Conservation (phyloP, 2,797 vertebrate genomes). For the Enteromius radiatus region DNA sequence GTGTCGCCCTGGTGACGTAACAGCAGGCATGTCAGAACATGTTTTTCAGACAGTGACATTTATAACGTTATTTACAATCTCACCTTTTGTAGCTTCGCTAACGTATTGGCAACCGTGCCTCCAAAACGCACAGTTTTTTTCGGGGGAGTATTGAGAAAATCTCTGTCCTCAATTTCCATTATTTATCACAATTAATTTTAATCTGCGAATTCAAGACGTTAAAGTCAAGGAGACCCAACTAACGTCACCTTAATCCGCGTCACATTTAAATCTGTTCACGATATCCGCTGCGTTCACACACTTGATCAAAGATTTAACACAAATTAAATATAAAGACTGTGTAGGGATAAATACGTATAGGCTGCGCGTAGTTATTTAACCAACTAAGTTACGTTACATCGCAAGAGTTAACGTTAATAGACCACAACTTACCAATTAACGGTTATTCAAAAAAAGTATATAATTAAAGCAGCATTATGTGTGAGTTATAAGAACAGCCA, state of each 20-base stretch:
- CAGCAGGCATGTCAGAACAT: neutral
- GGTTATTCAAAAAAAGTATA: neutral
- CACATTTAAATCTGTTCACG: neutral
- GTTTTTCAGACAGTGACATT: neutral
- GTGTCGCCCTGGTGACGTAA: constrained; percentile 81
- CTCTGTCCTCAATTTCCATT: constrained; percentile 78
- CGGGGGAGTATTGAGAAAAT: constrained; percentile 86
- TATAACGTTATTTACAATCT: constrained; percentile 20
- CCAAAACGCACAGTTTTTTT: constrained; percentile 92
- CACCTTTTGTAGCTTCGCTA: constrained; percentile 85
- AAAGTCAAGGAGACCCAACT: neutral
- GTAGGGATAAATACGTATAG: neutral
- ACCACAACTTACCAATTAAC: constrained; percentile 9
- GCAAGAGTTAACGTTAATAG: neutral
- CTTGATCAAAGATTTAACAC: too few relatives aligned
- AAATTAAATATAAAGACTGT: neutral
- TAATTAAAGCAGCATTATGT: neutral
- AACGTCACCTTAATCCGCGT: neutral
- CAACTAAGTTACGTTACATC: too few relatives aligned
- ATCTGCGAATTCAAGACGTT: neutral
- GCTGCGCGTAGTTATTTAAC: neutral
- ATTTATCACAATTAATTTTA: neutral
- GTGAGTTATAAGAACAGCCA: neutral
- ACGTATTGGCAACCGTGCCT: constrained; percentile 81
- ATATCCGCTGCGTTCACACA: neutral